Conservation (phyloP, 2,888 invertebrate species). For the Orthosia gracilis region DNA sequence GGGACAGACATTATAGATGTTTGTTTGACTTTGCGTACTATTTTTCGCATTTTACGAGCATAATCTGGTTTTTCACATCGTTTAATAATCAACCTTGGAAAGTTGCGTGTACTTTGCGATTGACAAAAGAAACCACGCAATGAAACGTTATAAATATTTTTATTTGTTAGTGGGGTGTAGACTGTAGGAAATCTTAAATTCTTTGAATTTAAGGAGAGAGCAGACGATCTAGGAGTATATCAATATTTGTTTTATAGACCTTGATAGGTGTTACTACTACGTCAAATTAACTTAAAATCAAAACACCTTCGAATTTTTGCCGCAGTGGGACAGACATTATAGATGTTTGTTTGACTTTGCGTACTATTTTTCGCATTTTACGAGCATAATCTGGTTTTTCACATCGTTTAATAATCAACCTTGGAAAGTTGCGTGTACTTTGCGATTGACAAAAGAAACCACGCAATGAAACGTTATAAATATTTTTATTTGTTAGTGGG, state of each 20-base stretch:
- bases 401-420: slow-evolving; percentile 59
- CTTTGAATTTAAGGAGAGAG: neutral
- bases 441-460: slow-evolving; percentile 47
- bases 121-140: slow-evolving; percentile 56
- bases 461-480: slow-evolving; percentile 53
- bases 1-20: slow-evolving; percentile 42
- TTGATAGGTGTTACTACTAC: no score
- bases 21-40: slow-evolving; percentile 37
- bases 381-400: slow-evolving; percentile 50
- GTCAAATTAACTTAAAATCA: no score
- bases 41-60: slow-evolving; percentile 54
- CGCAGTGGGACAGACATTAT: slow-evolving; percentile 45
- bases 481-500: slow-evolving; percentile 35
- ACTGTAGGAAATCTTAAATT: neutral
- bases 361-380: slow-evolving; percentile 49
- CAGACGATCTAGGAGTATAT: no score
- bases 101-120: slow-evolving; percentile 59
- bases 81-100: slow-evolving; percentile 58
- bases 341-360: slow-evolving; percentile 38
- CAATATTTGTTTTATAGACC: no score
- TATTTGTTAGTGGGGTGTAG: slow-evolving; percentile 22
- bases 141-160: slow-evolving; percentile 40
- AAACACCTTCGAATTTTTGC: slow-evolving; percentile 29
- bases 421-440: slow-evolving; percentile 60
- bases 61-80: slow-evolving; percentile 52